phyloP scores from a whole-genome alignment of 2,797 vertebrate genomes.

The Tarsius wallacei region DNA sequence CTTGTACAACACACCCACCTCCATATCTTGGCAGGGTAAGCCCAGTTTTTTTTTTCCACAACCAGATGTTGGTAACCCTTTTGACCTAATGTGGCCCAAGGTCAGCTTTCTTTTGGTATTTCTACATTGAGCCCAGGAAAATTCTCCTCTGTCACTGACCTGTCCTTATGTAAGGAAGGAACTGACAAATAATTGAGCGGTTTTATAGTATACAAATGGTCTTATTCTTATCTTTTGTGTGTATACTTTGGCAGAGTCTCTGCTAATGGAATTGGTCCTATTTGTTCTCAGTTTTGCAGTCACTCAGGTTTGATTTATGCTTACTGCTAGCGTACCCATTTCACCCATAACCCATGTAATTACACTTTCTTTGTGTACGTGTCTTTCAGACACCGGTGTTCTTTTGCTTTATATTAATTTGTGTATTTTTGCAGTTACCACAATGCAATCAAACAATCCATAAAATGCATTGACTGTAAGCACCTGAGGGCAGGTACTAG shows the following conservation, averaged over 20 bases:
- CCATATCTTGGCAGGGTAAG: background rate
- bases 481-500: background rate
- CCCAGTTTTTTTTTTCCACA: background rate
- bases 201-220: conserved; percentile 61
- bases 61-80: conserved; percentile 65
- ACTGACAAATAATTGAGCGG: conserved; percentile 50
- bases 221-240: conserved; percentile 65
- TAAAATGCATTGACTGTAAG: background rate
- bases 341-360: background rate
- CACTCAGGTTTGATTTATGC: background rate
- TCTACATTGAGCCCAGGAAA: conserved; percentile 1
- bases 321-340: background rate
- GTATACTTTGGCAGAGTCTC: conserved; percentile 68
- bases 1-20: background rate
- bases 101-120: conserved; percentile 57
- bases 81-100: background rate
- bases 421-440: background rate
- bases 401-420: background rate
- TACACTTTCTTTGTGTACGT: background rate
- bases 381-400: background rate
- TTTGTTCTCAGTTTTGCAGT: background rate
- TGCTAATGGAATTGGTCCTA: background rate
- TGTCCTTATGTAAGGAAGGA: conserved; percentile 74
- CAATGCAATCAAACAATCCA: background rate
- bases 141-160: conserved; percentile 51